Evolutionary conservation across 2,797 vertebrate genomes (phyloP), one percentile per base, ranked within the genome.

Genomic region (Tarsius wallacei): DNA sequence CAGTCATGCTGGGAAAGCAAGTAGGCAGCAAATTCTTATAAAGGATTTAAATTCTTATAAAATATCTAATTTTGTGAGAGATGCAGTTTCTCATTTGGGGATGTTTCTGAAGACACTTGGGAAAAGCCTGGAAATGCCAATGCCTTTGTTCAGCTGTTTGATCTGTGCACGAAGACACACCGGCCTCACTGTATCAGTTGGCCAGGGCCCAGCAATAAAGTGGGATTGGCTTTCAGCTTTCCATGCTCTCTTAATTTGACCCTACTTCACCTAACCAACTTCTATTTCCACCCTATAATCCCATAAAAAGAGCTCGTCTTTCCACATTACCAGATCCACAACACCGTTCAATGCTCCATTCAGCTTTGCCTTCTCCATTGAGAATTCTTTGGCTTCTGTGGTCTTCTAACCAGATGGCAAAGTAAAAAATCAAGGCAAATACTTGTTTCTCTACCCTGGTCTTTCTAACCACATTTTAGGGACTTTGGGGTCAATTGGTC

Each of bases 391-490:
- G 47, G 26, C 31, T 70, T 61, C 36, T 51, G 70, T 12, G 2
- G 5, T 42, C 61, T 81, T 63, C 22, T 28, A 33, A 21, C 47
- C 10, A n/a, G 53, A 31, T 51, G 57, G 17, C 24, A 59, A 84
- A 96, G 83, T 63, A 24, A 87, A 28, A 8, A 63, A 76, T 68
- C 19, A 24, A 24, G 22, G 57, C 7, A 70, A 53, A 85, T 24
- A 12, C 3, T 21, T 77, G 7, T 59, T 71, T 28, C 74, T 63
- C 42, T 42, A 17, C 42, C 9, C 19, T 68, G 42, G 51, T 55
- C 15, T 92, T 91, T 89, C 76, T 33, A 82, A n/a, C 8, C 42
- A 26, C 10, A 28, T 57, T 87, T 83, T n/a, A 80, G 51, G 57
- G 74, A 68, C 42, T 55, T 31, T 24, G 61, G 93, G 63, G 0